Percentiles rank a stretch among this genome's conserved stretches.
These are phyloP conservation scores for Eumerus sabulonum DNA, from an alignment of 2,888 invertebrate genomes.

Conservation along the genomic window DNA sequence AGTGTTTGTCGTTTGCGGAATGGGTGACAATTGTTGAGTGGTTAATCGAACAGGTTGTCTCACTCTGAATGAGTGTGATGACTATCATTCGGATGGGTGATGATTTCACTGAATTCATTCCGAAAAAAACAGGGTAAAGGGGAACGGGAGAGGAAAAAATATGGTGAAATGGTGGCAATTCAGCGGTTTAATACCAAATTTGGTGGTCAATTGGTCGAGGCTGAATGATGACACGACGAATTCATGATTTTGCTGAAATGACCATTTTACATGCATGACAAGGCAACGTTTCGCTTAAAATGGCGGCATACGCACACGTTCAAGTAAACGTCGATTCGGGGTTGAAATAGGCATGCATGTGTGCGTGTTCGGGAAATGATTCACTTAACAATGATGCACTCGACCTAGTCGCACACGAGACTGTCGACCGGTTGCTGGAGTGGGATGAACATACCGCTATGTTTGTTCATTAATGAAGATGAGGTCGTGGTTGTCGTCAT, in stretches of 20 bases:
- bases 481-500: constrained; percentile 31
- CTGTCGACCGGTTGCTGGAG: constrained; percentile 5
- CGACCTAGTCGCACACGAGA: constrained; percentile 12
- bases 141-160: too few species aligned
- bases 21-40: constrained; percentile 50
- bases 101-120: constrained; percentile 58
- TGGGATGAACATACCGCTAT: constrained; percentile 28
- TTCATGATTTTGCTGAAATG: too few species aligned
- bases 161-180: constrained; percentile 22
- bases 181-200: constrained; percentile 58
- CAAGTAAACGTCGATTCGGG: constrained; percentile 13
- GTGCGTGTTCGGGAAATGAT: constrained; percentile 49
- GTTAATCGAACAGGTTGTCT: constrained; percentile 29
- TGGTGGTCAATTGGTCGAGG: constrained; percentile 44
- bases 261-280: too few species aligned
- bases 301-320: constrained; percentile 54
- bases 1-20: constrained; percentile 24
- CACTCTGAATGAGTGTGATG: constrained; percentile 23
- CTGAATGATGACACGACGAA: constrained; percentile 17
- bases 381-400: constrained; percentile 30
- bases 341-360: constrained; percentile 9
- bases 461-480: constrained; percentile 13
- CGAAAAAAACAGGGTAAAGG: background rate
- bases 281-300: constrained; percentile 56
- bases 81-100: constrained; percentile 30